Evolutionary conservation across 2,888 invertebrate genomes (phyloP).

Genomic region (Tachystola acroxantha): DNA sequence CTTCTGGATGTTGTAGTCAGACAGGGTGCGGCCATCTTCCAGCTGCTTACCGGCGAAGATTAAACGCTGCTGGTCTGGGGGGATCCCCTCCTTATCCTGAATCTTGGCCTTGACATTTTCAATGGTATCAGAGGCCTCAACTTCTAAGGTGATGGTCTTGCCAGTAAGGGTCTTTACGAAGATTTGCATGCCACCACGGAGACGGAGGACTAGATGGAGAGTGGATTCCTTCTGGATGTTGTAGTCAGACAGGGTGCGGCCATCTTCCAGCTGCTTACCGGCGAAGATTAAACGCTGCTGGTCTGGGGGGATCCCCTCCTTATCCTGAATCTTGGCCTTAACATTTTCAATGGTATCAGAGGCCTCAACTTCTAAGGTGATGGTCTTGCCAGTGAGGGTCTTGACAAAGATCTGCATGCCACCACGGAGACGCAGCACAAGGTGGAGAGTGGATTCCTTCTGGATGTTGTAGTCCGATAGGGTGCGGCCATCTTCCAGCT

Average conservation of each 20-base stretch:
- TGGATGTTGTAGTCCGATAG: constrained; percentile 30
- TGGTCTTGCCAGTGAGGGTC: constrained; percentile 32
- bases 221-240: constrained; percentile 28
- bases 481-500: constrained; percentile 32
- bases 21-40: constrained; percentile 21
- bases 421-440: constrained; percentile 23
- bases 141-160: constrained; percentile 24
- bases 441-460: constrained; percentile 24
- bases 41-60: constrained; percentile 24
- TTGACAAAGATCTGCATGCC: constrained; percentile 28
- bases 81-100: constrained; percentile 24
- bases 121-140: constrained; percentile 22
- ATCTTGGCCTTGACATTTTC: constrained; percentile 25
- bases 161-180: constrained; percentile 24
- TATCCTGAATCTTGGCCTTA: constrained; percentile 23
- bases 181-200: constrained; percentile 25
- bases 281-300: constrained; percentile 22
- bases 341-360: constrained; percentile 24
- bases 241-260: constrained; percentile 21
- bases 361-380: constrained; percentile 30
- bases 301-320: constrained; percentile 23
- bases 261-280: constrained; percentile 22
- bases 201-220: constrained; percentile 24
- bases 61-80: constrained; percentile 22
- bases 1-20: constrained; percentile 21